These are phyloP conservation scores for Halcyon badia DNA, from an alignment of 2,797 vertebrate genomes.

Conservation along the genomic window DNA sequence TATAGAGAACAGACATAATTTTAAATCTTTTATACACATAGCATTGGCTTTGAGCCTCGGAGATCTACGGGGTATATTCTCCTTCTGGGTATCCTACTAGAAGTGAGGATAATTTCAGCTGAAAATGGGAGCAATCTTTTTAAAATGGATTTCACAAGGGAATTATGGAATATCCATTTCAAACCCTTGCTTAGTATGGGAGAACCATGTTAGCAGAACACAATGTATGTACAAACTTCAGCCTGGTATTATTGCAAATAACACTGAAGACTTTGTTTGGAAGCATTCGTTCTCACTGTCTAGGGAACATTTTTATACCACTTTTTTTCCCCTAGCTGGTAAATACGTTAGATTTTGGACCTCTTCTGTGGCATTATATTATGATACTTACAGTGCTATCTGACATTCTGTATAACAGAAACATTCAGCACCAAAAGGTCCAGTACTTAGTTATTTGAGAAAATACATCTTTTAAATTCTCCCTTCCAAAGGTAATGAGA, in stretches of 20 bases:
- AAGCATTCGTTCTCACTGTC: not conserved
- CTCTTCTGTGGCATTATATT: not conserved
- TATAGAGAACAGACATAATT: not conserved
- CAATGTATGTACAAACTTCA: not conserved
- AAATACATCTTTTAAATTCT: not conserved
- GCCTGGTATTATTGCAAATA: not conserved
- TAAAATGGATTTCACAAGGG: not conserved
- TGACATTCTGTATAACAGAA: not conserved
- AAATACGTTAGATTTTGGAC: not conserved
- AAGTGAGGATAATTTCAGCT: not conserved
- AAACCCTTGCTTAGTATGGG: not conserved
- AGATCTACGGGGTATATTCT: not conserved
- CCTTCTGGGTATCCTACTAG: not conserved
- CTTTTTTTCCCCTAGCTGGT: not conserved
- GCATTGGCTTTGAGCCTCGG: not conserved
- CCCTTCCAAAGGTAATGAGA: not conserved
- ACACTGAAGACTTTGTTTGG: not conserved
- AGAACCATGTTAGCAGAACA: not conserved
- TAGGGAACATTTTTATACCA: not conserved
- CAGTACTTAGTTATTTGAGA: not conserved
- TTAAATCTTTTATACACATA: not conserved
- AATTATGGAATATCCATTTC: not conserved
- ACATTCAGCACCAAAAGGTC: not conserved
- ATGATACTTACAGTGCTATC: not conserved
- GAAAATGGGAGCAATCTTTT: not conserved